Percentiles rank a stretch among this genome's conserved stretches.
Conservation (phyloP, 1,140 invertebrate genomes). For the Centruroides vittatus region DNA sequence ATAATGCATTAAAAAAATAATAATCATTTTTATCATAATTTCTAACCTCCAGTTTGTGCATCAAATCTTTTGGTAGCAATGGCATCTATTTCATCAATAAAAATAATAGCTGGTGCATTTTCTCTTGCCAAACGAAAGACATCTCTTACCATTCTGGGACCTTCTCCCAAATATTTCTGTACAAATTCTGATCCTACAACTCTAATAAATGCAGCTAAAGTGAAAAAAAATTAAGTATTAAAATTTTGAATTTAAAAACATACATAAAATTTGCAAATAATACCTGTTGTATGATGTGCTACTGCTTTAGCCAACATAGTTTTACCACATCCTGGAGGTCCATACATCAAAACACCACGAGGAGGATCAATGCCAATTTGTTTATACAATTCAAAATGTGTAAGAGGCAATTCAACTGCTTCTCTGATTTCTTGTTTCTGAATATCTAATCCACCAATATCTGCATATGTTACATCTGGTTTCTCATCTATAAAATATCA, state of each 20-base stretch:
- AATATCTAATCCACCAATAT: conserved; percentile 99
- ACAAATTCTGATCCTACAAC: conserved; percentile 99
- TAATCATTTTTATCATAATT: no score
- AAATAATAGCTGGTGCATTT: conserved; percentile 98
- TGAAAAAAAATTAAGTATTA: neutral
- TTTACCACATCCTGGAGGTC: conserved; percentile 86
- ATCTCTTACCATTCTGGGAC: conserved; percentile 97
- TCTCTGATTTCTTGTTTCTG: conserved; percentile 99
- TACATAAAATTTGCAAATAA: neutral
- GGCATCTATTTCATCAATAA: conserved; percentile 97
- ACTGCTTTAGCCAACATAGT: conserved; percentile 99
- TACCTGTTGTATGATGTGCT: conserved; percentile 78
- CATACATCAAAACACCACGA: conserved; percentile 94
- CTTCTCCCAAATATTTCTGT: conserved; percentile 98
- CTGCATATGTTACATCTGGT: conserved; percentile 90
- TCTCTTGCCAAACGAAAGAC: conserved; percentile 98
- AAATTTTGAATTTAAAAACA: neutral
- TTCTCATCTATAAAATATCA: conserved; percentile 67
- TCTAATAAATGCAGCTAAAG: conserved; percentile 81
- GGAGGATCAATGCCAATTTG: conserved; percentile 96
- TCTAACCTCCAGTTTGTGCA: conserved; percentile 74
- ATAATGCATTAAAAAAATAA: no score
- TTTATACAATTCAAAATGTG: conserved; percentile 98
- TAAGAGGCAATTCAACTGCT: conserved; percentile 94
- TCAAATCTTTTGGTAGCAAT: conserved; percentile 98